phyloP scores from a whole-genome alignment of 2,113 vertebrate genomes.

The Melanotaenia duboulayi region DNA sequence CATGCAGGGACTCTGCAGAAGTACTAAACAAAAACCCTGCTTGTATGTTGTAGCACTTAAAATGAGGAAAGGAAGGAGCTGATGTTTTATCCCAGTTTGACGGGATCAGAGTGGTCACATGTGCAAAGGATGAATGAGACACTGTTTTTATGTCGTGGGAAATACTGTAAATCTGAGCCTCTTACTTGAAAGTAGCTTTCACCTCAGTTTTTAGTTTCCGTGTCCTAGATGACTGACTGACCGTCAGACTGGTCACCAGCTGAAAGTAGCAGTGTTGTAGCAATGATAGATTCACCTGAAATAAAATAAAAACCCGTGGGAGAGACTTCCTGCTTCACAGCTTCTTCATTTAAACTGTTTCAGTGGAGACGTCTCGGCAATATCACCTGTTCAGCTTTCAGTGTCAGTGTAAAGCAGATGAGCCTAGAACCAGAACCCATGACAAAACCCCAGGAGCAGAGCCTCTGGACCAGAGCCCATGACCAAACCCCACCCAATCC shows the following conservation, averaged over 20 bases:
- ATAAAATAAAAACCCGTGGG: constrained; percentile 35
- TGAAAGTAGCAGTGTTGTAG: constrained; percentile 32
- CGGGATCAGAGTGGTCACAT: neutral
- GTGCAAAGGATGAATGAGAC: neutral
- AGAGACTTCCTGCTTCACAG: neutral
- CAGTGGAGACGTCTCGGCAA: neutral
- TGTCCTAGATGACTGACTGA: neutral
- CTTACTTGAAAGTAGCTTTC: constrained; percentile 42
- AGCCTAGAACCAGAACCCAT: too few species aligned
- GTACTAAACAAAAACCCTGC: constrained; percentile 1
- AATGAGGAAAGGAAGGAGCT: constrained; percentile 13
- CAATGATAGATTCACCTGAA: constrained; percentile 18
- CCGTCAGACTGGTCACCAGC: neutral
- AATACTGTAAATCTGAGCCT: constrained; percentile 38
- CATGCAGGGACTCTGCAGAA: constrained; percentile 3
- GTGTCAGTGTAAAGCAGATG: too few species aligned
- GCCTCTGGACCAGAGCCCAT: too few species aligned
- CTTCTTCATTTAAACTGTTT: neutral
- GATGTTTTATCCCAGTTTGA: neutral
- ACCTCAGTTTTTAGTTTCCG: constrained; percentile 3
- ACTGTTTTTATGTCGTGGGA: neutral
- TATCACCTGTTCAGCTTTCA: too few species aligned
- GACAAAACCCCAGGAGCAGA: too few species aligned
- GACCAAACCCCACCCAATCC: too few species aligned
- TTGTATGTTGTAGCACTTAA: constrained; percentile 39